Evolutionary conservation across 2,113 vertebrate genomes (phyloP).

Genomic region (Grallaria varia): DNA sequence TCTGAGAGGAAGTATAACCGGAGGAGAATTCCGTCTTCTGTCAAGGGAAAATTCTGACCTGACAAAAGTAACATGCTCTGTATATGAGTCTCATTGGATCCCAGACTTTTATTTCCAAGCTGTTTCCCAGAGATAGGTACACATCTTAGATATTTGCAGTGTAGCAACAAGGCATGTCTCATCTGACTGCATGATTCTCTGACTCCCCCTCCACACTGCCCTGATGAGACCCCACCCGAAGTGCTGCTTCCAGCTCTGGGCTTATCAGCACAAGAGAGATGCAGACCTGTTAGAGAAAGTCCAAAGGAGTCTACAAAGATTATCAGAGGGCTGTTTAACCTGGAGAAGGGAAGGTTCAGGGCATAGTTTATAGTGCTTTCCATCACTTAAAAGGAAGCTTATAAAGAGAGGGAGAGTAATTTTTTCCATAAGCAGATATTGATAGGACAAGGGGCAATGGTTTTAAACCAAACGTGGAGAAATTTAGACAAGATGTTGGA

Average conservation of each 20-base stretch:
- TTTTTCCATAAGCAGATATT: not conserved
- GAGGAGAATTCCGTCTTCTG: not conserved
- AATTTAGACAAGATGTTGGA: not conserved
- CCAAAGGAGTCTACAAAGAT: not conserved
- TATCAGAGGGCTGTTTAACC: not conserved
- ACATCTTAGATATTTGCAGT: not conserved
- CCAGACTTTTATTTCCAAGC: not conserved
- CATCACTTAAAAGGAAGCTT: not conserved
- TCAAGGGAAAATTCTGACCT: not conserved
- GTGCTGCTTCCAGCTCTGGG: not conserved
- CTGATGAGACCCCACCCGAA: not conserved
- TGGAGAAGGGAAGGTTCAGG: not conserved
- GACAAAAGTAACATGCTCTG: not conserved
- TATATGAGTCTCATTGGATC: not conserved
- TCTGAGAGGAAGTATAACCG: not conserved
- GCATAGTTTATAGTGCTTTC: not conserved
- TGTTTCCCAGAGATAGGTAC: not conserved
- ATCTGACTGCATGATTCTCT: not conserved
- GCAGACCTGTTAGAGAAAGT: not conserved
- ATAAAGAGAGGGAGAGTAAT: not conserved
- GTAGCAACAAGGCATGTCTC: not conserved
- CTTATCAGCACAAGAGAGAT: not conserved
- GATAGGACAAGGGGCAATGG: not conserved
- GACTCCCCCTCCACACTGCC: not conserved
- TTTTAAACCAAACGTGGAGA: not conserved